These are phyloP conservation scores for Cygnus buccinator DNA, from an alignment of 2,113 vertebrate species.

Conservation along the genomic window DNA sequence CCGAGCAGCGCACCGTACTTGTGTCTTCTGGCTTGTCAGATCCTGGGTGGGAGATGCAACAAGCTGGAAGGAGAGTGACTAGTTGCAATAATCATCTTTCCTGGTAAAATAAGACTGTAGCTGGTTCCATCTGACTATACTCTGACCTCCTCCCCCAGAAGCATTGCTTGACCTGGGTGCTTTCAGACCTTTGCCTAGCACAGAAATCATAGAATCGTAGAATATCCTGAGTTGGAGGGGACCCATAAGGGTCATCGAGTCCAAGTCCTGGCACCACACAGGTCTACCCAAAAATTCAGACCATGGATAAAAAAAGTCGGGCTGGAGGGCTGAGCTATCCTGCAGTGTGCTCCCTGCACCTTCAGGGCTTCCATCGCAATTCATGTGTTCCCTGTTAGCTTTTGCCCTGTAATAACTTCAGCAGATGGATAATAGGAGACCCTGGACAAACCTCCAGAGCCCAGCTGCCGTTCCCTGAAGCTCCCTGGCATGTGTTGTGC, in stretches of 20 bases:
- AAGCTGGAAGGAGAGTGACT: not conserved
- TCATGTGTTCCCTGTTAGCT: not conserved
- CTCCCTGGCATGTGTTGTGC: not conserved
- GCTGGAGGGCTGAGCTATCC: not conserved
- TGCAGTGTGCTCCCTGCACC: not conserved
- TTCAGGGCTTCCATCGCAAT: not conserved
- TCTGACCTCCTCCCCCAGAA: not conserved
- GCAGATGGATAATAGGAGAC: not conserved
- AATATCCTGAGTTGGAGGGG: no score
- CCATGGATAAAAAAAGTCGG: no score
- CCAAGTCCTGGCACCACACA: no score
- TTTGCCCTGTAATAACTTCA: not conserved
- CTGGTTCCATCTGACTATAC: not conserved
- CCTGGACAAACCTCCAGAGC: not conserved
- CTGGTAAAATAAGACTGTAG: not conserved
- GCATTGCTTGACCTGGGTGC: not conserved
- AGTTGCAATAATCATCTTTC: not conserved
- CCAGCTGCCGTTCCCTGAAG: not conserved
- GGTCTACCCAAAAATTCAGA: no score
- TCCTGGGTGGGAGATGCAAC: not conserved
- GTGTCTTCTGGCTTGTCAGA: not conserved
- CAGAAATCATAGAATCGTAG: not conserved
- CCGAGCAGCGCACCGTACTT: fast-evolving
- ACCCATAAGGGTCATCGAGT: no score
- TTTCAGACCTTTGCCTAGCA: not conserved